Conservation (phyloP, 2,113 vertebrate genomes). For the Ictalurus furcatus region DNA sequence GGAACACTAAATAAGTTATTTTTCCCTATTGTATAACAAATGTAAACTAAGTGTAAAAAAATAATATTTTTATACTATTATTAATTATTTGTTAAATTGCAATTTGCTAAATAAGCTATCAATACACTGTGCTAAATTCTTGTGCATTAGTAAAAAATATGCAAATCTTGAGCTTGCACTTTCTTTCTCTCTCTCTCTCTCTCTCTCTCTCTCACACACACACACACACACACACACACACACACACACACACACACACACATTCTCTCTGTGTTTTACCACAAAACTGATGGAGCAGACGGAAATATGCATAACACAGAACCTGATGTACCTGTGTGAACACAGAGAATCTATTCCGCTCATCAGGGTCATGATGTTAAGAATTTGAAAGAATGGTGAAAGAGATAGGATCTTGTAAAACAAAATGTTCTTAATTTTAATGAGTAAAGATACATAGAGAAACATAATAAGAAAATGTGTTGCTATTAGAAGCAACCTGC, state of each 20-base stretch:
- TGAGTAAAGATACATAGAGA: background rate
- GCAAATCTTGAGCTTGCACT: background rate
- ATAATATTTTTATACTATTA: background rate
- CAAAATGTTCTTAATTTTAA: background rate
- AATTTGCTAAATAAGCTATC: background rate
- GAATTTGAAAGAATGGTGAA: background rate
- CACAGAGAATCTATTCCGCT: background rate
- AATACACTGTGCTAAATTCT: background rate
- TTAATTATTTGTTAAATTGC: background rate
- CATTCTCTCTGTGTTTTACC: background rate
- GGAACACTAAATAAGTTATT: background rate
- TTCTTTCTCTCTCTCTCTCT: background rate
- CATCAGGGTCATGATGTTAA: background rate
- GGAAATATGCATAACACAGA: background rate
- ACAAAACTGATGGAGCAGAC: background rate
- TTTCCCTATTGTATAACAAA: background rate
- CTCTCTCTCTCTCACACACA: background rate
- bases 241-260: too few relatives aligned
- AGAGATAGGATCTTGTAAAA: background rate
- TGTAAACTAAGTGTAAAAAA: background rate
- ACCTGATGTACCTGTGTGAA: background rate
- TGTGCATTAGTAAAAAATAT: background rate
- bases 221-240: background rate
- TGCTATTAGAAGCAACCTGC: too few relatives aligned
- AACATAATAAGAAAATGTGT: background rate